Evolutionary conservation across 1,140 invertebrate genomes (phyloP).

Genomic region (Solen grandis): DNA sequence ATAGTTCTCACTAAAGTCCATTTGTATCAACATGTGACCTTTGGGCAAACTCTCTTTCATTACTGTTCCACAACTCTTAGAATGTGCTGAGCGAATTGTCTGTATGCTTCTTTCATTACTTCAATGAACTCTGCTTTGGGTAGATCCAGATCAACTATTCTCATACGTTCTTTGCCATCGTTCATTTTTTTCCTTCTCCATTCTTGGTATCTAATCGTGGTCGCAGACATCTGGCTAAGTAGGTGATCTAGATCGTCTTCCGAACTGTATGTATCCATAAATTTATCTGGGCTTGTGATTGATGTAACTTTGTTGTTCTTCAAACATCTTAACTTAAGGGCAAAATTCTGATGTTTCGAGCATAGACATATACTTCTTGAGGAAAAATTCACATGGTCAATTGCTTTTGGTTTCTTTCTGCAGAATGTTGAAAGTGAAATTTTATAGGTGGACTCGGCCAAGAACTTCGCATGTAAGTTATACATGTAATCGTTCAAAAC

Average conservation of each 20-base stretch:
- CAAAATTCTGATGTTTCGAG: constrained; percentile 32
- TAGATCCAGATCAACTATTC: constrained; percentile 20
- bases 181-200: constrained; percentile 37
- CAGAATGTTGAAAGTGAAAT: constrained; percentile 30
- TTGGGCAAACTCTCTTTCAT: constrained; percentile 53
- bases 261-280: background rate
- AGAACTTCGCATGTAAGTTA: constrained; percentile 27
- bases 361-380: constrained; percentile 28
- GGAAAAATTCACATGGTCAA: constrained; percentile 32
- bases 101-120: constrained; percentile 12
- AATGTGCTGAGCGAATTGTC: constrained; percentile 47
- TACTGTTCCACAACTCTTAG: constrained; percentile 12
- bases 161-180: constrained; percentile 34
- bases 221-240: background rate
- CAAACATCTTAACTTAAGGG: constrained; percentile 23
- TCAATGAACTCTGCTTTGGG: constrained; percentile 35
- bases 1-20: constrained; percentile 54
- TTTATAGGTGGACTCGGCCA: constrained; percentile 33
- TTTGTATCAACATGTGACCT: constrained; percentile 20
- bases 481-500: constrained; percentile 47
- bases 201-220: constrained; percentile 25
- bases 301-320: constrained; percentile 33
- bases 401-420: constrained; percentile 4
- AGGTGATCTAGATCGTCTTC: background rate
- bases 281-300: constrained; percentile 19